Evolutionary conservation across 2,113 vertebrate genomes (phyloP), one percentile per base, ranked within the genome.

Genomic region (Corythornis vintsioides): DNA sequence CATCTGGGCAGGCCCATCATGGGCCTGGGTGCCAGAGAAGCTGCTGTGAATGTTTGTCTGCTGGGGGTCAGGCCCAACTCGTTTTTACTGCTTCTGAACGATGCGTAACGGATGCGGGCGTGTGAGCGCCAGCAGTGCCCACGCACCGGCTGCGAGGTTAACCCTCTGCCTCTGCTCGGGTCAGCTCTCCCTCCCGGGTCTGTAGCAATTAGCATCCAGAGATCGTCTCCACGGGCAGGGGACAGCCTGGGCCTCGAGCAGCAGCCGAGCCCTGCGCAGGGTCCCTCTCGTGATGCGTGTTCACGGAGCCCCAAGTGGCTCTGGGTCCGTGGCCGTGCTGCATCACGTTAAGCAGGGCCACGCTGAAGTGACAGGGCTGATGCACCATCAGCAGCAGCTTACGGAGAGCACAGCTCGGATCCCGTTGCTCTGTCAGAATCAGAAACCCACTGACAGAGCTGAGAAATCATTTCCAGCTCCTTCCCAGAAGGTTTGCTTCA

Each of bases 271-370:
- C 52, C 85, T 6, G 71, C 22, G 0, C 65, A 4, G 52, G 47
- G 60, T 26, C 77, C 76, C 73, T 81, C 72, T 42, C 29, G 79
- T 40, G 66, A 28, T 40, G 80, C 38, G 9, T 6, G 57, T 60
- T 79, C 35, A 33, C 64, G 83, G 76, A 93, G 90, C 86, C 90
- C 92, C 86, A 88, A 76, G 91, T 69, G 81, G 94, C 88, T 79
- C 29, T 64, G 65, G 78, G 53, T 60, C 19, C 9, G 9, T 28
- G 55, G 71, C 74, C 7, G 66, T 35, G 92, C 91, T 88, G 93
- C 83, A 42, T 94, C 95, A 74, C 67, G 71, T 94, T 60, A 87
- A n/a, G 90, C 83, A 33, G 72, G 1, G 53, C 66, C 72, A 20
- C 10, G 3, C 72, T 78, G 87, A 91, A 86, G 93, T 52, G 95